Conservation (phyloP, 2,797 vertebrate species). For the Sebastiscus tertius region DNA sequence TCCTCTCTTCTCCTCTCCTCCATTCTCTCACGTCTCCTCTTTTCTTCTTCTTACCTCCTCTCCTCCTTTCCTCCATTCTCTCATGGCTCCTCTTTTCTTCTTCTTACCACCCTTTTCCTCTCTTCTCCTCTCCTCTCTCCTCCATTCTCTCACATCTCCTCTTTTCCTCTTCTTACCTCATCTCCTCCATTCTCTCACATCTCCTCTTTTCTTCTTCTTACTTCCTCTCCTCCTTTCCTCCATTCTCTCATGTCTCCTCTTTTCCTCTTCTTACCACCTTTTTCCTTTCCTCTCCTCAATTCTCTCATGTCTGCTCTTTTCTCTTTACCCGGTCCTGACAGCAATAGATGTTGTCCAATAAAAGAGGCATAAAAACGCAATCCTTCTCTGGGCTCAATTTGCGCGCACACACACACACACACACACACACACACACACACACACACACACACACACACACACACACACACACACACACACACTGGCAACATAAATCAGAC, state of each 20-base stretch:
- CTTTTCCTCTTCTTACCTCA: no score
- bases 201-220: no score
- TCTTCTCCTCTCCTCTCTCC: no score
- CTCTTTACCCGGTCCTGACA: conserved; percentile 52
- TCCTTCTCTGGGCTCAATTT: conserved; percentile 68
- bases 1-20: neutral
- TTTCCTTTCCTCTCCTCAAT: neutral
- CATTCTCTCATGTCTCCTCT: neutral
- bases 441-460: conserved; percentile 22
- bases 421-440: conserved; percentile 21
- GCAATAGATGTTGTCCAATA: conserved; percentile 76
- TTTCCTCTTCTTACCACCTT: neutral
- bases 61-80: neutral
- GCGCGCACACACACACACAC: conserved; percentile 9
- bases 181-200: no score
- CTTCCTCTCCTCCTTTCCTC: no score
- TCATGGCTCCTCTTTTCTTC: neutral
- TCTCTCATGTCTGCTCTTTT: neutral
- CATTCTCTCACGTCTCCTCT: neutral
- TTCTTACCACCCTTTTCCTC: neutral
- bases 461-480: conserved; percentile 29
- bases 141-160: neutral
- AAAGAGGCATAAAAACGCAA: conserved; percentile 79
- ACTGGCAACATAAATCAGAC: conserved; percentile 67
- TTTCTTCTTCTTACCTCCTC: neutral